phyloP scores from a whole-genome alignment of 2,888 invertebrate genomes.

The Caenorhabditis sp. region DNA sequence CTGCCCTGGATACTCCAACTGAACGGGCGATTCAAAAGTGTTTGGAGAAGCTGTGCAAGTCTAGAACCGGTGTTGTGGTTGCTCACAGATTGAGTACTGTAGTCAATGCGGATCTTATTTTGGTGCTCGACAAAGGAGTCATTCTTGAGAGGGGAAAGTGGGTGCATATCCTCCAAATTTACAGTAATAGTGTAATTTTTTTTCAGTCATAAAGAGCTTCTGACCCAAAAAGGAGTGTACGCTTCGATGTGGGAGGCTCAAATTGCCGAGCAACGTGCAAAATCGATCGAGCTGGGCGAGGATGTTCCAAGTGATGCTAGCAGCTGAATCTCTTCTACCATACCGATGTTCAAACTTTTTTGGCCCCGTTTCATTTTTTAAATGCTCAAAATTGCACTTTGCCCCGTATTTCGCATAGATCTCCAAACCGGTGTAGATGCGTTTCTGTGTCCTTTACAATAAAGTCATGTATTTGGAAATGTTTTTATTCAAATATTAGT shows the following conservation, averaged over 20 bases:
- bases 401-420: slow-evolving; percentile 17
- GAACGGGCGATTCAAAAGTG: slow-evolving; percentile 90
- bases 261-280: slow-evolving; percentile 68
- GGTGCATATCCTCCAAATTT: slow-evolving; percentile 74
- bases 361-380: background rate
- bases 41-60: slow-evolving; percentile 87
- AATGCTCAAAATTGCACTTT: slow-evolving; percentile 14
- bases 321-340: background rate
- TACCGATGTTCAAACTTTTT: slow-evolving; percentile 1
- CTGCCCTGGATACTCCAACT: slow-evolving; percentile 95
- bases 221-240: slow-evolving; percentile 89
- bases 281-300: slow-evolving; percentile 58
- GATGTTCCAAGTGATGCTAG: slow-evolving; percentile 47
- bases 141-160: slow-evolving; percentile 93
- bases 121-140: slow-evolving; percentile 93
- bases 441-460: background rate
- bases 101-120: slow-evolving; percentile 94
- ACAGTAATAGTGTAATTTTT: background rate
- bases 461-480: background rate
- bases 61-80: slow-evolving; percentile 92
- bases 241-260: slow-evolving; percentile 91
- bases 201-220: slow-evolving; percentile 88
- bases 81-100: slow-evolving; percentile 94
- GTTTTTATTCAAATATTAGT: slow-evolving; percentile 11
- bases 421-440: background rate